phyloP scores from a whole-genome alignment of 2,888 invertebrate species.

The Hyles lineata region DNA sequence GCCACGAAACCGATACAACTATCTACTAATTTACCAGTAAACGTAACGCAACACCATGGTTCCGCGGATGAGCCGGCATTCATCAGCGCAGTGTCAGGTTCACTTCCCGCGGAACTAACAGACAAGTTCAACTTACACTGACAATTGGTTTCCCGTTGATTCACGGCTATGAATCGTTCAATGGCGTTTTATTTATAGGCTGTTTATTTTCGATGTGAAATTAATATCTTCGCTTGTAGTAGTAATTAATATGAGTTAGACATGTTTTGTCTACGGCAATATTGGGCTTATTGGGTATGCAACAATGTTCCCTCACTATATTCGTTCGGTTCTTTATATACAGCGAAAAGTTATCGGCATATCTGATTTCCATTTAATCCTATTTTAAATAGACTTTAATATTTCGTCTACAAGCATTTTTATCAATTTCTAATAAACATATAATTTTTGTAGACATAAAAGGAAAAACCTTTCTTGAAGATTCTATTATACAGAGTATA shows the following conservation, averaged over 20 bases:
- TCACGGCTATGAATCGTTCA: background rate
- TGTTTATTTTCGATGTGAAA: background rate
- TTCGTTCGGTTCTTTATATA: no score
- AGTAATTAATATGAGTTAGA: background rate
- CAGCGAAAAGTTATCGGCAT: no score
- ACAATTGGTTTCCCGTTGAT: conserved; percentile 10
- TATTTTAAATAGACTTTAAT: no score
- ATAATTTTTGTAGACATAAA: no score
- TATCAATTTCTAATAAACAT: no score
- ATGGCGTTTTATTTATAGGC: background rate
- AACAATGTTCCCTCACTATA: no score
- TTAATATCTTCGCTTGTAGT: background rate
- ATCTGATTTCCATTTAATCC: no score
- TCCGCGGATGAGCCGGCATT: background rate
- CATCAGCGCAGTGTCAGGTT: conserved; percentile 44
- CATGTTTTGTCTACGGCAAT: no score
- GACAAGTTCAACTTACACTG: conserved; percentile 33
- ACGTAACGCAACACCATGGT: background rate
- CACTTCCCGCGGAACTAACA: conserved; percentile 53
- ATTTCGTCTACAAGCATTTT: no score
- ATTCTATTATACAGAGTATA: no score
- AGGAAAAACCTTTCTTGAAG: no score
- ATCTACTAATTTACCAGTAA: background rate
- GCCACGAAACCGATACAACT: background rate
- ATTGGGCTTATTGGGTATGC: no score